These are phyloP conservation scores for Phaethornis superciliosus DNA, from an alignment of 2,113 vertebrate genomes.

Conservation along the genomic window DNA sequence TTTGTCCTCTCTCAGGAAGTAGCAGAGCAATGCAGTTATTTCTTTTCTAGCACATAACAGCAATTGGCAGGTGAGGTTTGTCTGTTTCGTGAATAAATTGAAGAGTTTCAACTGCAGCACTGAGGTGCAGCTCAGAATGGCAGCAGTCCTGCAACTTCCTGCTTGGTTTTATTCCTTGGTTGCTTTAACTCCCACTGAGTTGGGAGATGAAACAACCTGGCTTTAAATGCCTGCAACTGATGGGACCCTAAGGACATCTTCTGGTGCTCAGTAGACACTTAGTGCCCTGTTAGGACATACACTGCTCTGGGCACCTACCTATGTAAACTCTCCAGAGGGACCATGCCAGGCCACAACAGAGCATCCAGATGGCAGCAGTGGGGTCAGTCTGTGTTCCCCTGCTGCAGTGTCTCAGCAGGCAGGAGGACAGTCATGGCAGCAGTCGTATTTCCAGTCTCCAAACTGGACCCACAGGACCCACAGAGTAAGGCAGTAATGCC, in stretches of 20 bases:
- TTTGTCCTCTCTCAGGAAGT: neutral
- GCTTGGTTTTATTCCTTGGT: neutral
- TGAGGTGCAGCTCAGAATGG: neutral
- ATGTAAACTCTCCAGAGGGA: neutral
- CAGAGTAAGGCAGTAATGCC: neutral
- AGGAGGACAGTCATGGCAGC: neutral
- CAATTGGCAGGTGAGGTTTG: neutral
- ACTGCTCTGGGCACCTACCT: neutral
- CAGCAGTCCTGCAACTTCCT: neutral
- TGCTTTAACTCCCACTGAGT: neutral
- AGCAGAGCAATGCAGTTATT: neutral
- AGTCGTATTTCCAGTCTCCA: neutral
- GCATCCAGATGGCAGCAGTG: neutral
- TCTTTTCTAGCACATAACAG: neutral
- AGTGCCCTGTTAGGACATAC: neutral
- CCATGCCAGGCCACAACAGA: neutral
- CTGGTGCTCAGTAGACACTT: neutral
- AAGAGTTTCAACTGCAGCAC: neutral
- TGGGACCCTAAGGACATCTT: neutral
- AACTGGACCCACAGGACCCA: slow-evolving; percentile 14
- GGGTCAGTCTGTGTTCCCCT: neutral
- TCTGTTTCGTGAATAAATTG: neutral
- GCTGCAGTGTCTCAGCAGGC: neutral
- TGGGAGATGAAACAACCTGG: neutral
- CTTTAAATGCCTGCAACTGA: neutral